phyloP scores from a whole-genome alignment of 2,888 invertebrate species.

The Poecilus cupreus region DNA sequence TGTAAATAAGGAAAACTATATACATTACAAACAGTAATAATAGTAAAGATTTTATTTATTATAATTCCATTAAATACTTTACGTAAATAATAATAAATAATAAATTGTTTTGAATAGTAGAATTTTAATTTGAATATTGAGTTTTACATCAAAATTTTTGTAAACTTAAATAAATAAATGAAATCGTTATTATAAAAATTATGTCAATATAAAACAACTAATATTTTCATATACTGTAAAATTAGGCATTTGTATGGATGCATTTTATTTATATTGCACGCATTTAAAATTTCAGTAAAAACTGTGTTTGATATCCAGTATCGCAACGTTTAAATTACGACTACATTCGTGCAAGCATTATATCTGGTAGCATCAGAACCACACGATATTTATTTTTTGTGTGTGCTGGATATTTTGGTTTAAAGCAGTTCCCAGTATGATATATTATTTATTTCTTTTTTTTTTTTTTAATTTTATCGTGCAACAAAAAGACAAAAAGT shows the following conservation, averaged over 20 bases:
- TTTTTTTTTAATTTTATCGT: slow-evolving; percentile 46
- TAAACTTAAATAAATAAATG: too few relatives aligned
- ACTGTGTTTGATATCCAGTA: background rate
- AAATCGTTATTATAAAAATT: too few relatives aligned
- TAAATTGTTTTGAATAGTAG: too few relatives aligned
- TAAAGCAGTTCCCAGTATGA: slow-evolving; percentile 33
- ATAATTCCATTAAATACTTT: too few relatives aligned
- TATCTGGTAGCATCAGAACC: background rate
- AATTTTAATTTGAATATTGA: too few relatives aligned
- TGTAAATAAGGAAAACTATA: too few relatives aligned
- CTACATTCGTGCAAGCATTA: background rate
- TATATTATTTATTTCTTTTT: slow-evolving; percentile 51
- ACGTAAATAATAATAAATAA: too few relatives aligned
- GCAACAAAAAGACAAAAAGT: slow-evolving; percentile 54
- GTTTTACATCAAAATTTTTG: too few relatives aligned
- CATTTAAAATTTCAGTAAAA: background rate
- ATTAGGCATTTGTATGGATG: background rate
- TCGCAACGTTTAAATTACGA: background rate
- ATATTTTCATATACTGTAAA: background rate
- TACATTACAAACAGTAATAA: too few relatives aligned
- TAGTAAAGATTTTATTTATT: too few relatives aligned
- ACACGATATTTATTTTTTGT: slow-evolving; percentile 33
- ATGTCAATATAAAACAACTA: too few relatives aligned
- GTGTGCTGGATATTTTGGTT: slow-evolving; percentile 1
- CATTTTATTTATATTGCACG: background rate